Evolutionary conservation across 30 jellyfish, hydroid and myxozoan genomes (phyloP).

Genomic region (Chrysaora quinquecirrha): DNA sequence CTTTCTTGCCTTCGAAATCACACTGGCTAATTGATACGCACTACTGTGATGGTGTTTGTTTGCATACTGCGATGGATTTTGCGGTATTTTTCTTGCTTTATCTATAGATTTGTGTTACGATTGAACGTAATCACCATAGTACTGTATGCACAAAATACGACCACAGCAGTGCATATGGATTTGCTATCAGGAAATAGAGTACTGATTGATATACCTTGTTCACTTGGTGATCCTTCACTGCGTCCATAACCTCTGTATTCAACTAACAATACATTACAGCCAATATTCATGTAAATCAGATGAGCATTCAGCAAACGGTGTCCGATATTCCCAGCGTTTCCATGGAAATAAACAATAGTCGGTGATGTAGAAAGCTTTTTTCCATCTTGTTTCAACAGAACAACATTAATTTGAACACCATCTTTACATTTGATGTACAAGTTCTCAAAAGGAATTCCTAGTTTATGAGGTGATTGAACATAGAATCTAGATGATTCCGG

Average conservation of each 20-base stretch:
- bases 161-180: too few species aligned
- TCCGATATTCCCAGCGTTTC: conserved; percentile 96
- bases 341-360: conserved; percentile 83
- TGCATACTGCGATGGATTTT: too few species aligned
- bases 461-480: conserved; percentile 86
- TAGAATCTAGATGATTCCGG: conserved; percentile 90
- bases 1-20: too few species aligned
- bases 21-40: too few species aligned
- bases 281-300: conserved; percentile 68
- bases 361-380: conserved; percentile 67
- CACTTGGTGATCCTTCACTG: conserved; percentile 96
- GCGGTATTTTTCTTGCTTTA: too few species aligned
- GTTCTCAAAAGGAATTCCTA: conserved; percentile 91
- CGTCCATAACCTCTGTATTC: conserved; percentile 95
- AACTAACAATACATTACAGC: conserved; percentile 84
- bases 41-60: too few species aligned
- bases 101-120: too few species aligned
- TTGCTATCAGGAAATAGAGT: too few species aligned
- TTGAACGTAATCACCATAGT: too few species aligned
- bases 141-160: too few species aligned
- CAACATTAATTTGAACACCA: conserved; percentile 73
- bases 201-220: conserved; percentile 76
- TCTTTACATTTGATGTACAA: conserved; percentile 78
- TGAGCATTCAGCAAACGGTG: conserved; percentile 87
- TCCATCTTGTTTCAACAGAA: conserved; percentile 78